These are phyloP conservation scores for Palythoa grandis DNA, from an alignment of 92 coral and sea anemone genomes.

Conservation along the genomic window DNA sequence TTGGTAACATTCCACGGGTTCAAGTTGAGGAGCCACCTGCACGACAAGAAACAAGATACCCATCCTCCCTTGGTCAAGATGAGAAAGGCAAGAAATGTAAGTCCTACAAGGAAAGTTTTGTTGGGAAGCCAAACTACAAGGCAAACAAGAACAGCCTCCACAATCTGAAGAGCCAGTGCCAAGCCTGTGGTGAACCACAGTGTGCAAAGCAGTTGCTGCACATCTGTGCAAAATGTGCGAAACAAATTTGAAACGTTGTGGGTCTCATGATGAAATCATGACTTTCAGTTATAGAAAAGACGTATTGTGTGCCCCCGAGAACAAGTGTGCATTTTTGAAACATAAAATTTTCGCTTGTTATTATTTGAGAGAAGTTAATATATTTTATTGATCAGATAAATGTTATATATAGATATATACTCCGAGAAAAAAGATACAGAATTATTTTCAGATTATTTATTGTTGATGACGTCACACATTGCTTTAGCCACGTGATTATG, in stretches of 20 bases:
- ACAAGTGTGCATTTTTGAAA: not conserved
- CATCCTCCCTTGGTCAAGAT: not conserved
- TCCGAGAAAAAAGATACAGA: not conserved
- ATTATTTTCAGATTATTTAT: not conserved
- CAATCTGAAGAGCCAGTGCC: not conserved
- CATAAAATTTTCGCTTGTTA: not conserved
- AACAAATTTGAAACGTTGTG: not conserved
- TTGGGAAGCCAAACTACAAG: not conserved
- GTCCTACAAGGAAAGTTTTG: not conserved
- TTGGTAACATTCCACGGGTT: not conserved
- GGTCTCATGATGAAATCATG: not conserved
- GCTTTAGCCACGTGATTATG: too few species aligned
- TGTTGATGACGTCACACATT: too few species aligned
- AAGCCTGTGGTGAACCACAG: not conserved
- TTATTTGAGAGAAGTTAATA: not conserved
- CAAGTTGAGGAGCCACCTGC: not conserved
- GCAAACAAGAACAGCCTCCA: not conserved
- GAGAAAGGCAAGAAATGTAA: conserved; percentile 11
- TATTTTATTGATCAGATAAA: not conserved
- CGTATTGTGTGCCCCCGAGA: not conserved
- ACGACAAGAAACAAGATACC: not conserved
- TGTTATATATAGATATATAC: not conserved
- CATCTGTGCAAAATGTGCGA: not conserved
- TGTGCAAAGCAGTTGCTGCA: conserved; percentile 1
- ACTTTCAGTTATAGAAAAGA: not conserved